Base-by-base conservation (phyloP, 1,140 invertebrate genomes). In the Varroa destructor region DNA sequence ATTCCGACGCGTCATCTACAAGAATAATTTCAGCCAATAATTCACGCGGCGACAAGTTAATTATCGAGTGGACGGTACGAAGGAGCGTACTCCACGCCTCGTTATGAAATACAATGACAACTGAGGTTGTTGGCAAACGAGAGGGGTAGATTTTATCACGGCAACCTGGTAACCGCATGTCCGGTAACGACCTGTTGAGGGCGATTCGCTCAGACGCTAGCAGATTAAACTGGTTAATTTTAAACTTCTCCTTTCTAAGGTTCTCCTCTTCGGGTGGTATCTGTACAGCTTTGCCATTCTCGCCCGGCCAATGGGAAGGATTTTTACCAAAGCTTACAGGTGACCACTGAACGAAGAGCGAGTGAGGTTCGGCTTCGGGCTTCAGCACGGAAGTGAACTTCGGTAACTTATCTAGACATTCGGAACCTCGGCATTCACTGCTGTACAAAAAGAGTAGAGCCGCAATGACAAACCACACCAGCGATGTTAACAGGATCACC, bases 81-180 rank as follows among this genome's bases (percentile, higher is more conserved):
- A 97, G 82, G 2, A 97, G 81, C 0, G 93, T 97, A n/a, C 90
- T 89, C 93, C 93, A 97, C 0, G 93, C 93, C 80, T 97, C 93
- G 79, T 97, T 97, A 81, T 97, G 94, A 81, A 97, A 97, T 55
- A 97, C 94, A 75, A 97, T 93, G 25, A 97, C 91, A 76, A 97
- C 90, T 77, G 89, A 91, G 25, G 93, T 95, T 43, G 89, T 86
- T 4, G 91, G 91, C 77, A 94, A 81, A 73, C 87, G 82, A 58
- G 84, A 84, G 61, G 86, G 85, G 80, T 91, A 89, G 43, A 81
- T 81, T 78, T 92, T 93, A 74, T 80, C 84, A 79, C 86, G 89
- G 78, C 88, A 93, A 4, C 1, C 61, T 36, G 61, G 1, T 40
- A 67, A 46, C 67, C 97, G 82, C 71, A 97, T 90, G 83, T 99